phyloP scores from a whole-genome alignment of 2,113 vertebrate species.

The Psilopsiagon aymara region DNA sequence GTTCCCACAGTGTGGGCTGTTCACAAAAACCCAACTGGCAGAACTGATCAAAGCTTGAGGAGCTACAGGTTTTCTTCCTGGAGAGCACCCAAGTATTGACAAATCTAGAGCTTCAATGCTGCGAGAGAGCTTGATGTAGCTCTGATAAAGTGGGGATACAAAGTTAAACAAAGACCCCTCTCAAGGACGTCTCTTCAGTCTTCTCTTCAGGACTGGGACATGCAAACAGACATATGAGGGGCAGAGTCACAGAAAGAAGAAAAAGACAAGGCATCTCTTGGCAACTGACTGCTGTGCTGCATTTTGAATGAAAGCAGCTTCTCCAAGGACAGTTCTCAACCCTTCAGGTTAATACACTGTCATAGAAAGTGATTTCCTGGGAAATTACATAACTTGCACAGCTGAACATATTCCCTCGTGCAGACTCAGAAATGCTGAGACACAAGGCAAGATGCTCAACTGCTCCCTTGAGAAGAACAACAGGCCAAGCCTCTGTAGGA shows the following conservation, averaged over 20 bases:
- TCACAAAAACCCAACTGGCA: not conserved
- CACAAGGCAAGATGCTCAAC: not conserved
- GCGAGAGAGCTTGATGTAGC: not conserved
- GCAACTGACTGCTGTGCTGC: not conserved
- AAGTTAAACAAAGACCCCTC: not conserved
- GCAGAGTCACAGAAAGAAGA: not conserved
- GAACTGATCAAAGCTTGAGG: not conserved
- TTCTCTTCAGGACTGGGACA: not conserved
- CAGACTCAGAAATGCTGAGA: not conserved
- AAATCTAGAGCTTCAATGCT: not conserved
- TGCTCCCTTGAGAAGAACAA: not conserved
- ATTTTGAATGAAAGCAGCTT: not conserved
- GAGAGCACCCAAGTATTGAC: not conserved
- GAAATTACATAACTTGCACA: not conserved
- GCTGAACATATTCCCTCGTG: not conserved
- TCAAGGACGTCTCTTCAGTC: not conserved
- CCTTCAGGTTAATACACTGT: not conserved
- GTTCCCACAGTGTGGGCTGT: not conserved
- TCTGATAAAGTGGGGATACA: not conserved
- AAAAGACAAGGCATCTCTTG: not conserved
- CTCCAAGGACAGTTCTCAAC: not conserved
- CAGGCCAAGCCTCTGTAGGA: not conserved
- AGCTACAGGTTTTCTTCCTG: not conserved
- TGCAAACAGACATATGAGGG: not conserved
- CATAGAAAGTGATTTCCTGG: not conserved